A percentile compares a stretch with the other conserved stretches of the same genome.
phyloP scores from a whole-genome alignment of 2,113 vertebrate species.

The Ramphastos sulfuratus region DNA sequence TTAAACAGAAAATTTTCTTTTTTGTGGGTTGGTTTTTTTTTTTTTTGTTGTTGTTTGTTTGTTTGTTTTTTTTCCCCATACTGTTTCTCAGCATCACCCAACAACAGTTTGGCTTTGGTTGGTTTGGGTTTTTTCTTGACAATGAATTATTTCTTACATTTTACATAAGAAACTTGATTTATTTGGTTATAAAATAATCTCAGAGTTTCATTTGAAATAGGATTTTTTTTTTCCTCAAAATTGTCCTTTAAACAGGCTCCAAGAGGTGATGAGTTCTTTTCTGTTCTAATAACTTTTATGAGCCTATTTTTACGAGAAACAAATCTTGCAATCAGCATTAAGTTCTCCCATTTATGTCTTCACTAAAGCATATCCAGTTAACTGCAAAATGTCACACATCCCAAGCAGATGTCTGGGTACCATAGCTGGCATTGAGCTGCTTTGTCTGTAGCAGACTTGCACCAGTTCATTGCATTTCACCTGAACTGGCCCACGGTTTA shows the following conservation, averaged over 20 bases:
- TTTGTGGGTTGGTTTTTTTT: neutral
- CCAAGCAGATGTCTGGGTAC: neutral
- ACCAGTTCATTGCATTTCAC: neutral
- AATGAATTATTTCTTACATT: neutral
- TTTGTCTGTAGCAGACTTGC: neutral
- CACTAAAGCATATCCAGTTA: conserved; percentile 16
- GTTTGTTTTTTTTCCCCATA: no score
- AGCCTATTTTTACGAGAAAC: conserved; percentile 26
- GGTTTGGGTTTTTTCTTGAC: no score
- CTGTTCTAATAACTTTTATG: conserved; percentile 45
- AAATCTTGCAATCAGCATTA: conserved; percentile 36
- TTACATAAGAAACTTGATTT: neutral
- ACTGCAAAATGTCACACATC: conserved; percentile 14
- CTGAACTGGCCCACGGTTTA: neutral
- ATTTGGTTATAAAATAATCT: neutral
- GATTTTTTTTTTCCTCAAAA: neutral
- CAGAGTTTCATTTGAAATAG: neutral
- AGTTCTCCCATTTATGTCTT: conserved; percentile 14
- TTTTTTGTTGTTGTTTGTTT: neutral
- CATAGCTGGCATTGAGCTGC: neutral
- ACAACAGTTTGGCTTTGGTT: neutral
- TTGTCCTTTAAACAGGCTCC: neutral
- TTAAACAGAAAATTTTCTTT: neutral
- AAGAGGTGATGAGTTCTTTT: neutral
- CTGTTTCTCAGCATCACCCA: neutral